Evolutionary conservation across 1,140 invertebrate genomes (phyloP).

Genomic region (Episyrphus balteatus): DNA sequence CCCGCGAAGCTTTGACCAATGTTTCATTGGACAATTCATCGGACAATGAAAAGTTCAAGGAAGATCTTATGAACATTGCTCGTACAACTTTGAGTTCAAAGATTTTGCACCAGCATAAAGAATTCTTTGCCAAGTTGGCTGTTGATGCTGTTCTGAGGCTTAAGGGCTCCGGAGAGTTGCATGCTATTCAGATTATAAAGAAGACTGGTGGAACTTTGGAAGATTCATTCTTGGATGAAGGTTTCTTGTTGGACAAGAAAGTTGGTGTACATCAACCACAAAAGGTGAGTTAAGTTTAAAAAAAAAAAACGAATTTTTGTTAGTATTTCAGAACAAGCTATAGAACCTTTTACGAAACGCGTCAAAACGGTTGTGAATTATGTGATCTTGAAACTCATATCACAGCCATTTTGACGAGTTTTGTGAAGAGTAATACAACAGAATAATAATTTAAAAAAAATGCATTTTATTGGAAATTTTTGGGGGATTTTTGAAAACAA

Average conservation of each 20-base stretch:
- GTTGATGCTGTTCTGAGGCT: constrained; percentile 91
- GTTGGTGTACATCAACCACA: constrained; percentile 82
- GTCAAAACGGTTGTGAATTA: constrained; percentile 34
- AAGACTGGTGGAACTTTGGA: constrained; percentile 83
- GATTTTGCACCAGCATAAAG: constrained; percentile 95
- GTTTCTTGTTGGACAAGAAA: constrained; percentile 96
- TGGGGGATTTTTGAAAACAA: neutral
- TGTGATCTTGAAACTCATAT: constrained; percentile 23
- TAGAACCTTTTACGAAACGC: constrained; percentile 6
- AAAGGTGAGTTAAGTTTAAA: constrained; percentile 29
- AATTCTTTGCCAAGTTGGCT: constrained; percentile 89
- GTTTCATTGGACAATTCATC: constrained; percentile 72
- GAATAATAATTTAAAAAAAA: neutral
- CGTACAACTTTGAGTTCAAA: constrained; percentile 96
- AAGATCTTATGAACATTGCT: constrained; percentile 94
- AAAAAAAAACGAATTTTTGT: too few relatives aligned
- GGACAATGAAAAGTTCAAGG: constrained; percentile 65
- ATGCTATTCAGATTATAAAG: constrained; percentile 97
- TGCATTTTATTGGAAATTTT: neutral
- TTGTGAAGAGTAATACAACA: constrained; percentile 10
- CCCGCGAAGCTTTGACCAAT: constrained; percentile 67
- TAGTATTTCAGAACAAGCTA: too few relatives aligned
- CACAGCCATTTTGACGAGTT: constrained; percentile 39
- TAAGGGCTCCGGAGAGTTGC: constrained; percentile 89
- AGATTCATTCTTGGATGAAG: constrained; percentile 97